A percentile compares a stretch with the other conserved stretches of the same genome.
These are phyloP conservation scores for Pelochelys cantorii DNA, from an alignment of 2,797 vertebrate genomes.

Conservation along the genomic window DNA sequence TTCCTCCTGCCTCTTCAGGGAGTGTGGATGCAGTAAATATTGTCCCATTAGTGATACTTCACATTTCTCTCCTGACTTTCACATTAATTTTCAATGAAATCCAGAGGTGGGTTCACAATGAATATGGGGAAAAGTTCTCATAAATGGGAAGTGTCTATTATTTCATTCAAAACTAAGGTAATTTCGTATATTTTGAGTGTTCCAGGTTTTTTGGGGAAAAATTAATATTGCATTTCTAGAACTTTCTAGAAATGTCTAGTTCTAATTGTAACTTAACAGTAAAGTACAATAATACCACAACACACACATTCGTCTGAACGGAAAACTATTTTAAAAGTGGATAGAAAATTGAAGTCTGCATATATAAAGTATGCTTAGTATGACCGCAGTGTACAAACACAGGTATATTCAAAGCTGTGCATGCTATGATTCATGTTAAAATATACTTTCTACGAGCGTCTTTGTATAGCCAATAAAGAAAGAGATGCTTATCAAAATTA, in stretches of 20 bases:
- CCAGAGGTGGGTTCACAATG: background rate
- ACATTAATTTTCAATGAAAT: background rate
- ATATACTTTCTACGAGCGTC: background rate
- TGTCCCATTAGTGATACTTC: background rate
- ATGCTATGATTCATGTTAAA: too few relatives aligned
- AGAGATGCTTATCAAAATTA: background rate
- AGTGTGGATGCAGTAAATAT: too few relatives aligned
- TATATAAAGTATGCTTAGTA: background rate
- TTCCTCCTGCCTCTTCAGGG: too few relatives aligned
- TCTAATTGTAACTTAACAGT: too few relatives aligned
- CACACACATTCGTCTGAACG: background rate
- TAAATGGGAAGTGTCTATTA: background rate
- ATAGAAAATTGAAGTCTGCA: background rate
- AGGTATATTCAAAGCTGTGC: rapidly evolving
- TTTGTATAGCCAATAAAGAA: background rate
- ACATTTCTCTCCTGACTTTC: background rate
- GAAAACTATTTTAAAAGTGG: background rate
- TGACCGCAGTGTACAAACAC: background rate
- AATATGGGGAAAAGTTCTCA: background rate
- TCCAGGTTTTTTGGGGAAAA: background rate
- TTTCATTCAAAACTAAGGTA: background rate
- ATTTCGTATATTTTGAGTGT: background rate
- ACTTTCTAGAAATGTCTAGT: too few relatives aligned
- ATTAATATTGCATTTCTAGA: background rate
- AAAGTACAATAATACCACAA: background rate